phyloP scores from a whole-genome alignment of 2,113 vertebrate genomes.

The Hymenochirus boettgeri region DNA sequence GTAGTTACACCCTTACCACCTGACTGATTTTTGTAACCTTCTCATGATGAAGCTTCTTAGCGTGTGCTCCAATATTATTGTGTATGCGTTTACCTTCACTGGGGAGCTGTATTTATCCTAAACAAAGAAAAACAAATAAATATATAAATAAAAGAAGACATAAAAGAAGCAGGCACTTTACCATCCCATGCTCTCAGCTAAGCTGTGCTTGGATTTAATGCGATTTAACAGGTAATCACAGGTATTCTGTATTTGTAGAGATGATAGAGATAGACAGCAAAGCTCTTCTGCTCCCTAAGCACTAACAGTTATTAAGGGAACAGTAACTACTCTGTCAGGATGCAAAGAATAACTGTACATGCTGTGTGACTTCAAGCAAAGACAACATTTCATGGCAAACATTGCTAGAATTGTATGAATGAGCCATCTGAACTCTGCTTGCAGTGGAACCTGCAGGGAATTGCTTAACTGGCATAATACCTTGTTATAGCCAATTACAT shows the following conservation, averaged over 20 bases:
- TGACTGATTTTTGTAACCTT: too few species aligned
- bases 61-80: too few species aligned
- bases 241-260: constrained; percentile 23
- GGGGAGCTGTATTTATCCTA: too few species aligned
- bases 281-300: constrained; percentile 1
- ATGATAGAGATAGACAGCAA: constrained; percentile 17
- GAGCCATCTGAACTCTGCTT: constrained; percentile 9
- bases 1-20: too few species aligned
- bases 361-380: background rate
- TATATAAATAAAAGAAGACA: too few species aligned
- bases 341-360: background rate
- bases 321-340: constrained; percentile 7
- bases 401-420: background rate
- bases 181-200: constrained; percentile 12
- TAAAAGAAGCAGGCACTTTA: constrained; percentile 21
- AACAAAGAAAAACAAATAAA: too few species aligned
- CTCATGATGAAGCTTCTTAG: too few species aligned
- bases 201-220: constrained; percentile 31
- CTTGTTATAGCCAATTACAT: background rate
- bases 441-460: background rate
- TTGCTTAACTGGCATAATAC: background rate
- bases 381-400: background rate
- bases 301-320: background rate
- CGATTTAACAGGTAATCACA: constrained; percentile 30
- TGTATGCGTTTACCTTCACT: too few species aligned